Conservation (phyloP, 2,888 invertebrate species). For the Pristionchus entomophagus region DNA sequence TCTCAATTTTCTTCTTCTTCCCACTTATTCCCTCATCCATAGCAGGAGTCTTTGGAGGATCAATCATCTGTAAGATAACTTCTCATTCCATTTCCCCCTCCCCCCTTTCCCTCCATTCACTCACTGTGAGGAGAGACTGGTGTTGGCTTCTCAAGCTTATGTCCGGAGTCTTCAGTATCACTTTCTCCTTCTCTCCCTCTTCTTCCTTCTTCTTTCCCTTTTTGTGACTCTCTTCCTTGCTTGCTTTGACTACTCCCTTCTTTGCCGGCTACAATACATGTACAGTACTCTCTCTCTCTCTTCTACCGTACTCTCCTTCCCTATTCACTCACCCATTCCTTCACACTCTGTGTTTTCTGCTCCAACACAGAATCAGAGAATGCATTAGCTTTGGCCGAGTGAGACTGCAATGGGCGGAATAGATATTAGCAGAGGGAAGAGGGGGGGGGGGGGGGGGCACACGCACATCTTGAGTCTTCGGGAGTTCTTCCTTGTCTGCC, state of each 20-base stretch:
- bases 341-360: background rate
- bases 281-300: background rate
- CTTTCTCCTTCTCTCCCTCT: background rate
- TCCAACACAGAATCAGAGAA: background rate
- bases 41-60: background rate
- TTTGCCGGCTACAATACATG: background rate
- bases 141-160: background rate
- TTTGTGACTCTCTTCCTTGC: background rate
- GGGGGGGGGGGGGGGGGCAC: background rate
- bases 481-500: background rate
- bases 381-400: background rate
- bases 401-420: background rate
- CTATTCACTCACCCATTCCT: background rate
- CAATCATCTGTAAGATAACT: background rate
- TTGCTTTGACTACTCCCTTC: background rate
- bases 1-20: slow-evolving; percentile 16
- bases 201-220: slow-evolving; percentile 17
- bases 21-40: background rate
- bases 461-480: slow-evolving; percentile 2
- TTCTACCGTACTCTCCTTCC: background rate
- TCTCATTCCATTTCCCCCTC: background rate
- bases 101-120: background rate
- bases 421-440: background rate
- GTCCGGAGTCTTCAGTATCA: background rate
- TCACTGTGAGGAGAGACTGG: no score